Base-by-base conservation (phyloP, 1,140 invertebrate genomes). In the Aphelinus certus region DNA sequence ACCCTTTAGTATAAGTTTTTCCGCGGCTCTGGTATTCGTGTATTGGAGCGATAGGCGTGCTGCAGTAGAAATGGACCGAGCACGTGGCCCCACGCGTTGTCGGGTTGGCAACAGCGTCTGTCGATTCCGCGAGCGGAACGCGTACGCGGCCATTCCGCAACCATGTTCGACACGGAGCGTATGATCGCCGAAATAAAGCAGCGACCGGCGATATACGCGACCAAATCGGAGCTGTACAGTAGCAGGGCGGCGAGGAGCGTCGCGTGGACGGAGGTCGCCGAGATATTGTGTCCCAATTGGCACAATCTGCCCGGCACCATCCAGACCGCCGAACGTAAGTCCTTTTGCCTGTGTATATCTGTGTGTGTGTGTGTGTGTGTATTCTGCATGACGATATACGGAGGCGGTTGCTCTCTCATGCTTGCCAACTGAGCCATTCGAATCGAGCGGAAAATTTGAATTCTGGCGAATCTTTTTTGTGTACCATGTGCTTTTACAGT, bases 251-350 rank as follows among this genome's bases (percentile, higher is more conserved):
- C 82, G 63, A 88, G 87, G 79, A 81, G 80, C 73, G 80, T 79
- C 63, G 85, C 86, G 57, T 88, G 87, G 86, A 76, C 82, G 61
- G 83, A 87, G 74, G 82, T 88, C 58, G 85, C 84, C 75, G 80
- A 82, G 77, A 79, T 81, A 63, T 85, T 87, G 81, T 74, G 84
- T 63, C 80, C 80, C 46, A 82, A 86, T 72, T 88, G 86, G 85
- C 79, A 80, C 49, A 71, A 69, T 57, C 74, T 88, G 64, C 83
- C 83, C 49, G 80, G 83, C 74, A 82, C 83, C 51, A 80, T 85
- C 72, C 81, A 81, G 82, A 82, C 80, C 62, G 77, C 79, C 49
- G 82, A 85, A 87, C 85, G 85, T 87, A 85, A 79, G 78, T 55
- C 6, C 7, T 26, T 26, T 26, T 26, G 26, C 26, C 26, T 26